Percentiles rank a stretch among this genome's conserved stretches.
These are phyloP conservation scores for Lontra canadensis DNA, from an alignment of 2,113 vertebrate species.

Conservation along the genomic window DNA sequence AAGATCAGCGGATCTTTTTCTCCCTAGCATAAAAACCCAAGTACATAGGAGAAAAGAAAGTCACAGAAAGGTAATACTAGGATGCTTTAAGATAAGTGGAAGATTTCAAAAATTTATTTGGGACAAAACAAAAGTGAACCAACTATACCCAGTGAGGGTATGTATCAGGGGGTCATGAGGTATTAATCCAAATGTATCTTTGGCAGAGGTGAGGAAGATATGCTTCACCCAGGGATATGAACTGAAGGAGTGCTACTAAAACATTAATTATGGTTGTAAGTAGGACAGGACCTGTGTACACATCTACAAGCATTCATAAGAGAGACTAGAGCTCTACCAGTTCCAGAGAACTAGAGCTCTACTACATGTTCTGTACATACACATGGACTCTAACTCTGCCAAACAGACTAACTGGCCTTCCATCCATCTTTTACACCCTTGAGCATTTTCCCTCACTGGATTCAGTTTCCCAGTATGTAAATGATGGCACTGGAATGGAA, in stretches of 20 bases:
- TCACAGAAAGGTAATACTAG: neutral
- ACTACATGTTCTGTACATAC: neutral
- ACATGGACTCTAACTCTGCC: neutral
- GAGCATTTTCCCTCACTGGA: neutral
- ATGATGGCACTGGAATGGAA: neutral
- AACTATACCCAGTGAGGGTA: neutral
- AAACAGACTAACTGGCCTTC: neutral
- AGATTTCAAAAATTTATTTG: slow-evolving; percentile 5
- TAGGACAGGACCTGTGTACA: neutral
- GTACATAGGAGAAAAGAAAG: neutral
- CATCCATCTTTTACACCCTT: neutral
- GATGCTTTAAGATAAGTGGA: neutral
- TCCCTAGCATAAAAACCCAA: neutral
- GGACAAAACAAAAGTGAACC: neutral
- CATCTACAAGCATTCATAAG: neutral
- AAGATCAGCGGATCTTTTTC: neutral
- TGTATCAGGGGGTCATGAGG: neutral
- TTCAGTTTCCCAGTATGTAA: slow-evolving; percentile 1
- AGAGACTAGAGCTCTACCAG: neutral
- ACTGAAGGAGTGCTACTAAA: neutral
- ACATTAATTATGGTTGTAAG: neutral
- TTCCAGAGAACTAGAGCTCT: neutral
- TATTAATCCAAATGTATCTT: neutral
- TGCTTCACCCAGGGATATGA: neutral
- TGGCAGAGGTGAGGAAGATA: neutral